These are phyloP conservation scores for Rhyacichthys aspro DNA, from an alignment of 2,797 vertebrate species.

Conservation along the genomic window DNA sequence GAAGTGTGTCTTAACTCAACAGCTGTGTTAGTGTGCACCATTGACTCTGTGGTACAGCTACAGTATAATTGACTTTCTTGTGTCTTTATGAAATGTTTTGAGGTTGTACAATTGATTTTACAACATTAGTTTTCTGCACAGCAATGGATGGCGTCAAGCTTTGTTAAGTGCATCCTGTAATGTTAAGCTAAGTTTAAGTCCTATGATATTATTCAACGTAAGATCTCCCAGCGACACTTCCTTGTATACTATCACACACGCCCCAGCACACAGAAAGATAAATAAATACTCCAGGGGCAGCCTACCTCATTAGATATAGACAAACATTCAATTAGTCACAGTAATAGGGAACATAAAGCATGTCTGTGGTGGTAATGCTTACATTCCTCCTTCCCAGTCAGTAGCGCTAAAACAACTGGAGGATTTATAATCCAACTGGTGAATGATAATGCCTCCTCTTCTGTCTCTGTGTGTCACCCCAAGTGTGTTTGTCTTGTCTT, in stretches of 20 bases:
- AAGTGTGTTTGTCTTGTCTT: slow-evolving; percentile 63
- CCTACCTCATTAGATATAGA: slow-evolving; percentile 68
- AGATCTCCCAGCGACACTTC: slow-evolving; percentile 17
- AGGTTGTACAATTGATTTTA: too few species aligned
- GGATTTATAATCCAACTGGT: slow-evolving; percentile 54
- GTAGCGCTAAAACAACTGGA: slow-evolving; percentile 61
- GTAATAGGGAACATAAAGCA: slow-evolving; percentile 68
- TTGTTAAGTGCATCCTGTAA: too few species aligned
- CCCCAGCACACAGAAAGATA: slow-evolving; percentile 11
- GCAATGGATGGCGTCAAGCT: too few species aligned
- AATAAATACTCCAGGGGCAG: slow-evolving; percentile 37
- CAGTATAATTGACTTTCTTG: background rate
- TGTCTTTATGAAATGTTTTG: too few species aligned
- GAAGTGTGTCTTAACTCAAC: background rate
- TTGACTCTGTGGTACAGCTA: background rate
- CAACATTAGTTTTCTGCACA: too few species aligned
- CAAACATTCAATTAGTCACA: slow-evolving; percentile 72
- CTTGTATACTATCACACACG: slow-evolving; percentile 11
- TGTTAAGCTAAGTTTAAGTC: background rate
- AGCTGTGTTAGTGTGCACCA: slow-evolving; percentile 10
- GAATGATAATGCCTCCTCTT: slow-evolving; percentile 55
- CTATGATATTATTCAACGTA: slow-evolving; percentile 5
- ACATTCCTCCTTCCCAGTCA: slow-evolving; percentile 47
- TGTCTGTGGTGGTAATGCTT: slow-evolving; percentile 46
- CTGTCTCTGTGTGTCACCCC: slow-evolving; percentile 44